A percentile compares a stretch with the other conserved stretches of the same genome.
Evolutionary conservation across 2,113 vertebrate genomes (phyloP).

Genomic region (Corythoichthys haematopterus): DNA sequence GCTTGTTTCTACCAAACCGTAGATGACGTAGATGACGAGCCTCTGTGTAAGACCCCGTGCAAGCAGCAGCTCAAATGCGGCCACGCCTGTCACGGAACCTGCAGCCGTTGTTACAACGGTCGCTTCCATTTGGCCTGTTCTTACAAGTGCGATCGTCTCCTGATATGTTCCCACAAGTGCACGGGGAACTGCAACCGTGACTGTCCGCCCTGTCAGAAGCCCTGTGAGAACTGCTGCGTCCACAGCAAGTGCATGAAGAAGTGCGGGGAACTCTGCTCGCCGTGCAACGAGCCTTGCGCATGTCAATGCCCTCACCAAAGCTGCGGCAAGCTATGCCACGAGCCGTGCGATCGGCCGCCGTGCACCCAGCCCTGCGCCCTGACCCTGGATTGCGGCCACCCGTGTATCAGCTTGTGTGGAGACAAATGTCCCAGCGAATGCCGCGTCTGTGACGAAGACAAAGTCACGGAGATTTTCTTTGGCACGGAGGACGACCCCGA

Average conservation of each 20-base stretch:
- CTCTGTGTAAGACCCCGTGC: constrained; percentile 69
- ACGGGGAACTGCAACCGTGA: constrained; percentile 75
- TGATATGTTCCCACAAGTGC: constrained; percentile 87
- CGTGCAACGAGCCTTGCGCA: constrained; percentile 82
- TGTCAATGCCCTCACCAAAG: constrained; percentile 83
- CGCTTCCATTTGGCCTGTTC: constrained; percentile 78
- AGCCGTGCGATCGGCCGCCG: constrained; percentile 82
- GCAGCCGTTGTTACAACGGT: constrained; percentile 78
- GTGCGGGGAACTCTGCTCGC: constrained; percentile 79
- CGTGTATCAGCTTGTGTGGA: constrained; percentile 85
- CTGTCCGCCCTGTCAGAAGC: constrained; percentile 77
- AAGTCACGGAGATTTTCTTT: constrained; percentile 87
- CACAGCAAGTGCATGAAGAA: constrained; percentile 82
- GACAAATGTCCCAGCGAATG: constrained; percentile 87
- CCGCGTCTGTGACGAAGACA: constrained; percentile 76
- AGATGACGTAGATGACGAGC: background rate
- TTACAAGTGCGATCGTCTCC: constrained; percentile 67
- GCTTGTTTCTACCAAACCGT: constrained; percentile 60
- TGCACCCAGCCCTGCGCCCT: constrained; percentile 78
- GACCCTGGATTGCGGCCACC: constrained; percentile 78
- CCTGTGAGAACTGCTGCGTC: constrained; percentile 82
- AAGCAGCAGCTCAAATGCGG: constrained; percentile 72
- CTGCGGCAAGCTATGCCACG: constrained; percentile 84
- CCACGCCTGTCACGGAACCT: constrained; percentile 81
- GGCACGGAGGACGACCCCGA: constrained; percentile 83